phyloP scores from a whole-genome alignment of 2,797 vertebrate species.

The Dermochelys coriacea region DNA sequence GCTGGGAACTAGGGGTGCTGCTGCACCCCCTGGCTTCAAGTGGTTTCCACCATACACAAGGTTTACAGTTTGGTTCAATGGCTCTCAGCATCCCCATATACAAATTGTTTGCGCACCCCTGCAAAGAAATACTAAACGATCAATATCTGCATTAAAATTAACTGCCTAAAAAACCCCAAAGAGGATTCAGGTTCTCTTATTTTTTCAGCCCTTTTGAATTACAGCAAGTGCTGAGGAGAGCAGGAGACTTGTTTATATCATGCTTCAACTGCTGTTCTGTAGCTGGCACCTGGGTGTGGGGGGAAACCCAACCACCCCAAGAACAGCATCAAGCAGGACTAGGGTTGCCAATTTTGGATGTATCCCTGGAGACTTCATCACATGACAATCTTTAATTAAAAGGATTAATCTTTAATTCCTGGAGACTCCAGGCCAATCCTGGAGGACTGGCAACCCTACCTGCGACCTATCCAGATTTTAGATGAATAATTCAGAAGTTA shows the following conservation, averaged over 20 bases:
- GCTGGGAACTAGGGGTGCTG: neutral
- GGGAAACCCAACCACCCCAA: neutral
- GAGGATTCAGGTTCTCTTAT: neutral
- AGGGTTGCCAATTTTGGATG: no score
- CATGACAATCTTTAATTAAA: no score
- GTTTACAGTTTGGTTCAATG: no score
- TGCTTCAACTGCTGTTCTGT: neutral
- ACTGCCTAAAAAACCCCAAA: neutral
- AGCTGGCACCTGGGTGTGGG: neutral
- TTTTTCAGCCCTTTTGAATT: neutral
- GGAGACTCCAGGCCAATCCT: no score
- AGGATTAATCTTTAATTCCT: no score
- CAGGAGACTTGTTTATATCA: constrained; percentile 22
- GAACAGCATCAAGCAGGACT: neutral
- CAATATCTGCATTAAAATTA: constrained; percentile 3
- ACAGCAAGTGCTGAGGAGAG: neutral
- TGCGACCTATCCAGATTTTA: constrained; percentile 25
- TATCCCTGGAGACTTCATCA: no score
- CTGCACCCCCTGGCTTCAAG: no score
- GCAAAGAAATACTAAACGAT: neutral
- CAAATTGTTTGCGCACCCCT: no score
- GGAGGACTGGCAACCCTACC: neutral
- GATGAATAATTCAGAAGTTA: constrained; percentile 38
- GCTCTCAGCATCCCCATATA: no score
- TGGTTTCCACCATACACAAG: no score